Conservation (phyloP, 2,888 invertebrate species). For the Eupithecia subfuscata region DNA sequence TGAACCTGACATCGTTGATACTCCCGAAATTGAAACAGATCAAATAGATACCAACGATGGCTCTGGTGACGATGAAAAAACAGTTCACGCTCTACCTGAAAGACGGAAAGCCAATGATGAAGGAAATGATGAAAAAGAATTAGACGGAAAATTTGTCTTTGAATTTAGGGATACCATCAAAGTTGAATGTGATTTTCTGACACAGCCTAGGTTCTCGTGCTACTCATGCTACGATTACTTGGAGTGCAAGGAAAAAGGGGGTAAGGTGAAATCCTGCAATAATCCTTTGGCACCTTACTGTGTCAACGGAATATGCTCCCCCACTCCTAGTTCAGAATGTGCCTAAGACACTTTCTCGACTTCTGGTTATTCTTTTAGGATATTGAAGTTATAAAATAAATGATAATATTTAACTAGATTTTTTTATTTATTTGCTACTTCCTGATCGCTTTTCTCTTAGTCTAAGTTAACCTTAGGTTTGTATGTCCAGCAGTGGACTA, state of each 20-base stretch:
- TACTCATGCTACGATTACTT: conserved; percentile 32
- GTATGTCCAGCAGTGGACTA: background rate
- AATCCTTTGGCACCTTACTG: conserved; percentile 29
- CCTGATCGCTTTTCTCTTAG: background rate
- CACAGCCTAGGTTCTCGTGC: conserved; percentile 29
- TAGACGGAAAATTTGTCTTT: background rate
- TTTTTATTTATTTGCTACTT: background rate
- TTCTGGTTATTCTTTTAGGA: background rate
- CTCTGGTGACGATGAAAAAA: conserved; percentile 4
- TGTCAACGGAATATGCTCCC: conserved; percentile 27
- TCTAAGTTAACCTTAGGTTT: background rate
- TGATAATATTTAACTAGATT: background rate
- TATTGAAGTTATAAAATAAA: background rate
- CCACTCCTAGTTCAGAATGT: conserved; percentile 25
- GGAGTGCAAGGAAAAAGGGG: conserved; percentile 27
- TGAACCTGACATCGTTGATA: background rate
- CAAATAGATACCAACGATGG: conserved; percentile 2
- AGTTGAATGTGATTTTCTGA: conserved; percentile 23
- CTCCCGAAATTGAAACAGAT: background rate
- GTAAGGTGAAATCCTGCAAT: conserved; percentile 30
- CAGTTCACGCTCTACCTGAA: background rate
- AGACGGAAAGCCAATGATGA: background rate
- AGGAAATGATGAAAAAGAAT: background rate
- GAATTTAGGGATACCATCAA: background rate
- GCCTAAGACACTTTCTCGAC: background rate